Base-by-base conservation (phyloP, 1,140 invertebrate genomes). In the Phocides pigmalion region DNA sequence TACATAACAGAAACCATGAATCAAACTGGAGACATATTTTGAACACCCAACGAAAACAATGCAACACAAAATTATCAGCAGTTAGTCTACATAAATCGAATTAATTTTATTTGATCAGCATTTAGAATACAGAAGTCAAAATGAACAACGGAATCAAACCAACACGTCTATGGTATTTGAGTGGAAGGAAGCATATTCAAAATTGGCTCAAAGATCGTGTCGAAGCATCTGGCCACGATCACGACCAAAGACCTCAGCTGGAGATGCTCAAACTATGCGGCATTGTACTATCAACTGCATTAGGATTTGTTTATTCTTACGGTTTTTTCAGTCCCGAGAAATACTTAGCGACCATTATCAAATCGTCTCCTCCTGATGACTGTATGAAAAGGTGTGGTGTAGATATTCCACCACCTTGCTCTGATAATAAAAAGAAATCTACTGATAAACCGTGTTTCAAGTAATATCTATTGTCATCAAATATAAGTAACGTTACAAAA, bases 81-180 rank as follows among this genome's bases (percentile, higher is more conserved):
- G n/a, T n/a, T 12, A 35, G 4, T 35, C 11, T 12, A n/a, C 9
- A 35, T 2, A 39, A 39, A 14, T 39, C 35, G 3, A 14, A 1
- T 35, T 12, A 39, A 39, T 5, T 39, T n/a, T n/a, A 14, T 39
- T 39, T 39, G 35, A 4, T 39, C 4, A 35, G 12, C 4, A 42
- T 25, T 16, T 8, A 16, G 22, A 42, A 42, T 11, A 47, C 11
- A 12, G 8, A 9, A 14, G 15, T 39, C 50, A 73, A 50, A 46
- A 79, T 82, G 75, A 62, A 74, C 17, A 70, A 73, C 8, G 77
- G 82, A 12, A 75, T 81, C n/a, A 88, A 86, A 62, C 86, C 86
- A 16, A 74, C 79, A 1, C 80, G 75, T 16, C 61, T 89, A 6
- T 87, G 79, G 79, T 61, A 74, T 28, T 73, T 68, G 2, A 84